Evolutionary conservation across 2,113 vertebrate genomes (phyloP).

Genomic region (Myotis brandtii): DNA sequence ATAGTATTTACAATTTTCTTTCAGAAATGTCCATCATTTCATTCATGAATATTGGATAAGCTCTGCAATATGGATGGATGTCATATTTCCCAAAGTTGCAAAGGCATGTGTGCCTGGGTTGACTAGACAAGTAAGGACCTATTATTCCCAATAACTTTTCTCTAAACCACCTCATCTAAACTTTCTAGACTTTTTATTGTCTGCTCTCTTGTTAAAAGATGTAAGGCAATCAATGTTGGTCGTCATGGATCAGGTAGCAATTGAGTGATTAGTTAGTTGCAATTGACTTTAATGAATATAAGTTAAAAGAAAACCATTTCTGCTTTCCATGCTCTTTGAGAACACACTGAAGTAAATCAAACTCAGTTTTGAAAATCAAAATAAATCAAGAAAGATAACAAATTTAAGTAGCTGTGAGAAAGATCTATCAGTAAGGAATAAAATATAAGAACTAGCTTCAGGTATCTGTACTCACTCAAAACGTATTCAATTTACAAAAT

Average conservation of each 20-base stretch:
- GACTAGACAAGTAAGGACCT: background rate
- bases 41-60: background rate
- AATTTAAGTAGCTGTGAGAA: background rate
- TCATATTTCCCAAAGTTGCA: background rate
- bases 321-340: constrained; percentile 32
- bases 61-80: background rate
- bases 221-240: background rate
- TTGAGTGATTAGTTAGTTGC: background rate
- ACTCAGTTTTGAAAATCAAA: constrained; percentile 50
- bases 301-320: constrained; percentile 49
- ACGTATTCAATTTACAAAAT: constrained; percentile 22
- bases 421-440: background rate
- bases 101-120: background rate
- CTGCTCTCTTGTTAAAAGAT: background rate
- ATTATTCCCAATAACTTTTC: background rate
- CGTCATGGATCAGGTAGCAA: background rate
- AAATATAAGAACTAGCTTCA: background rate
- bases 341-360: constrained; percentile 32
- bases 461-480: background rate
- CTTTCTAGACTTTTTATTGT: background rate
- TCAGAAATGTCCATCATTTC: background rate
- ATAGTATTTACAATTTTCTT: background rate
- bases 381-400: constrained; percentile 33
- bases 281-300: constrained; percentile 1
- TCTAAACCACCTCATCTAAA: background rate